A percentile compares a stretch with the other conserved stretches of the same genome.
Evolutionary conservation across 2,888 invertebrate species (phyloP).

Genomic region (Erebia epiphron): DNA sequence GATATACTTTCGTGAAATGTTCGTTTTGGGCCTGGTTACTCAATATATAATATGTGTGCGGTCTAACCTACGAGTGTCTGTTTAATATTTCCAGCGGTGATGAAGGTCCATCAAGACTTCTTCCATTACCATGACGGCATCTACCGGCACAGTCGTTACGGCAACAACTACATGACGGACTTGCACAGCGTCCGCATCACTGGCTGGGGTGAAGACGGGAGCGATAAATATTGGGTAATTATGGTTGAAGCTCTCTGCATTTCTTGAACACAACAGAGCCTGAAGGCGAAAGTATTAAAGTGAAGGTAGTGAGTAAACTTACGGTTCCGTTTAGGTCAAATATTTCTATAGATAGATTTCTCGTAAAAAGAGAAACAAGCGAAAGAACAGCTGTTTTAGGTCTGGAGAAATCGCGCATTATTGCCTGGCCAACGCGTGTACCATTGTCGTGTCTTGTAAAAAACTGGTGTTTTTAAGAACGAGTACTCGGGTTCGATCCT

Average conservation of each 20-base stretch:
- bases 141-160: slow-evolving; percentile 86
- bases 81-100: slow-evolving; percentile 85
- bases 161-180: slow-evolving; percentile 83
- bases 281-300: too few species aligned
- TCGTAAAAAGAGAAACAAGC: too few species aligned
- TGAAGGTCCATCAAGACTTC: slow-evolving; percentile 96
- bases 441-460: too few species aligned
- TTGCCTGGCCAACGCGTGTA: too few species aligned
- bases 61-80: neutral
- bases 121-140: slow-evolving; percentile 94
- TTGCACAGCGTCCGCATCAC: slow-evolving; percentile 96
- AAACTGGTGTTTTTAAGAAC: too few species aligned
- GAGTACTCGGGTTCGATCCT: too few species aligned
- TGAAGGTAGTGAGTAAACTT: too few species aligned
- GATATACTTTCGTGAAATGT: neutral
- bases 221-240: slow-evolving; percentile 91
- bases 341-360: too few species aligned
- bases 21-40: too few species aligned
- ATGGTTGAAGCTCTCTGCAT: slow-evolving; percentile 53
- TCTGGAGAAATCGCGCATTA: too few species aligned
- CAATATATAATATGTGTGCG: neutral
- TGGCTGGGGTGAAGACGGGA: slow-evolving; percentile 93
- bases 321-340: too few species aligned
- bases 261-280: neutral
- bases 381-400: too few species aligned